These are phyloP conservation scores for Carollia perspicillata DNA, from an alignment of 2,113 vertebrate genomes.

Conservation along the genomic window DNA sequence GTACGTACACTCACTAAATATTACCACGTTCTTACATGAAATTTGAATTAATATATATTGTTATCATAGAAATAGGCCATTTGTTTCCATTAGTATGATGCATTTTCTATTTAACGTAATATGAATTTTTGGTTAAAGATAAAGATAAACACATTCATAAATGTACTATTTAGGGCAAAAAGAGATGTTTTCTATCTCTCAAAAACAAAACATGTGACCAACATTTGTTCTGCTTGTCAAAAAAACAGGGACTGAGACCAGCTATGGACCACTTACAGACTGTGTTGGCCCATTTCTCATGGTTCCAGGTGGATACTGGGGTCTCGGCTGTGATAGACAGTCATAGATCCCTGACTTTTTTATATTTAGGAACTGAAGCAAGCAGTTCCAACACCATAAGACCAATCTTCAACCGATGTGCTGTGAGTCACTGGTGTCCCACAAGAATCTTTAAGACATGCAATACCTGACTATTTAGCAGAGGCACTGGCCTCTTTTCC, in stretches of 20 bases:
- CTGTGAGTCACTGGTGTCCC: no score
- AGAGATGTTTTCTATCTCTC: not conserved
- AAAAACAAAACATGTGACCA: not conserved
- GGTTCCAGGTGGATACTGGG: not conserved
- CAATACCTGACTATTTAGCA: no score
- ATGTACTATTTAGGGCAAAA: not conserved
- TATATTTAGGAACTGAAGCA: not conserved
- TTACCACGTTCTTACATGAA: not conserved
- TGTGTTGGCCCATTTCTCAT: fast-evolving
- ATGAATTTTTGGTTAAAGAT: not conserved
- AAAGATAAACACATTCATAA: not conserved
- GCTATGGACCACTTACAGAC: not conserved
- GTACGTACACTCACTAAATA: not conserved
- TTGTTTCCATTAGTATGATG: conserved; percentile 21
- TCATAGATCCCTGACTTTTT: no score
- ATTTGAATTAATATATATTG: not conserved
- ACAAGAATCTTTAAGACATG: no score
- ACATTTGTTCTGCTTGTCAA: not conserved
- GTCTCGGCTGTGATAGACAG: not conserved
- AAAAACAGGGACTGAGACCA: not conserved
- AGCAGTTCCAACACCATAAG: not conserved
- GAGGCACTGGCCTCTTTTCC: no score
- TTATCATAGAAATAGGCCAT: not conserved
- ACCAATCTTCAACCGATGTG: no score
- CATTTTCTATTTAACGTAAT: not conserved